Conservation (phyloP, 2,888 invertebrate species). For the Limnephilus marmoratus region DNA sequence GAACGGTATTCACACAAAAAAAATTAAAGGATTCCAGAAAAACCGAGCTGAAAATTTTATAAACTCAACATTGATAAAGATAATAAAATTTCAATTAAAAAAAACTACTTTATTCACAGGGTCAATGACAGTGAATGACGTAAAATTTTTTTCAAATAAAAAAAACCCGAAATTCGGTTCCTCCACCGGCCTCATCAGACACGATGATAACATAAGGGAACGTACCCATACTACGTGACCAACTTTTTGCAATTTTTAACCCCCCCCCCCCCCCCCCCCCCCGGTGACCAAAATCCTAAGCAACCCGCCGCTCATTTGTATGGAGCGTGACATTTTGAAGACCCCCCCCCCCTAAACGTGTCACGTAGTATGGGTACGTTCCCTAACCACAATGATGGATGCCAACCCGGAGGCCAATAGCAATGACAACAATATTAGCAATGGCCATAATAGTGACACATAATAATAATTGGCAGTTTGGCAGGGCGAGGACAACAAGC, state of each 20-base stretch:
- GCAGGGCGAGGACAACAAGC: not conserved
- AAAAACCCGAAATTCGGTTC: not conserved
- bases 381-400: not conserved
- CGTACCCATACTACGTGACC: no score
- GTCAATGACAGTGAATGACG: not conserved
- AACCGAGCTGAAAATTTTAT: not conserved
- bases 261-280: no score
- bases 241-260: no score
- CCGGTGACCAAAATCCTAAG: no score
- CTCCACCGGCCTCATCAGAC: not conserved
- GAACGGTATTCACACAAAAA: not conserved
- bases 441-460: not conserved
- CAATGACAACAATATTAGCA: conserved; percentile 2
- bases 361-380: no score
- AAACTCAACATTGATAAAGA: not conserved
- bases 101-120: not conserved
- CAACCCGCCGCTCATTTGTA: no score
- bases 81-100: not conserved
- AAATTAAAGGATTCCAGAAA: not conserved
- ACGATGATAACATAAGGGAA: not conserved
- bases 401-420: not conserved
- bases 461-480: not conserved
- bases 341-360: no score
- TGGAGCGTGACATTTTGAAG: no score
- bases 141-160: no score